Conservation (phyloP, 2,888 invertebrate genomes). For the Polylopha cassiicola region DNA sequence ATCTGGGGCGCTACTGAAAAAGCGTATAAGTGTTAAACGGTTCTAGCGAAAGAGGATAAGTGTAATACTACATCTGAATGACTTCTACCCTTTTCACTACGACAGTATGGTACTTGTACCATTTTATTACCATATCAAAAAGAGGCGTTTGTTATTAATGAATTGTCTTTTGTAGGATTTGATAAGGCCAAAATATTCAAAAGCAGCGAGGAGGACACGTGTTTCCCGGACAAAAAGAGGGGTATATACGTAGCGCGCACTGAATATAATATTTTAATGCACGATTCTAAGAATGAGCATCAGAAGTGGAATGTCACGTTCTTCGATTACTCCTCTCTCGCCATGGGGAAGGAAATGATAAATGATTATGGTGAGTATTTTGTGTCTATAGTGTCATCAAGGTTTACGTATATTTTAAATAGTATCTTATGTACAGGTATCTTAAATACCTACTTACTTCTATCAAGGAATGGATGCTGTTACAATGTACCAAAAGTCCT, state of each 20-base stretch:
- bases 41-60: too few relatives aligned
- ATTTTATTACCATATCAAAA: not conserved
- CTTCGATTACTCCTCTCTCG: conserved; percentile 93
- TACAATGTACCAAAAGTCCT: too few relatives aligned
- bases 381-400: too few relatives aligned
- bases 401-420: too few relatives aligned
- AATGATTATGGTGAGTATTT: conserved; percentile 85
- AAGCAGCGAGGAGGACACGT: conserved; percentile 77
- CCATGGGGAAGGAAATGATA: conserved; percentile 85
- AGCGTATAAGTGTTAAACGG: too few relatives aligned
- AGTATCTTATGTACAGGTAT: too few relatives aligned
- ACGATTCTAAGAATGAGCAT: conserved; percentile 83
- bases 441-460: too few relatives aligned
- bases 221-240: conserved; percentile 82
- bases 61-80: too few relatives aligned
- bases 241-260: conserved; percentile 90
- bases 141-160: not conserved
- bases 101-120: too few relatives aligned
- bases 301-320: conserved; percentile 97
- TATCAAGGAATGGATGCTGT: too few relatives aligned
- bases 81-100: too few relatives aligned
- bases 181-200: conserved; percentile 67
- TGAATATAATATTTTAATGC: conserved; percentile 96
- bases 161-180: conserved; percentile 47
- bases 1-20: too few relatives aligned